Base-by-base conservation (phyloP, 2,797 vertebrate genomes). In the Caiman crocodilus region DNA sequence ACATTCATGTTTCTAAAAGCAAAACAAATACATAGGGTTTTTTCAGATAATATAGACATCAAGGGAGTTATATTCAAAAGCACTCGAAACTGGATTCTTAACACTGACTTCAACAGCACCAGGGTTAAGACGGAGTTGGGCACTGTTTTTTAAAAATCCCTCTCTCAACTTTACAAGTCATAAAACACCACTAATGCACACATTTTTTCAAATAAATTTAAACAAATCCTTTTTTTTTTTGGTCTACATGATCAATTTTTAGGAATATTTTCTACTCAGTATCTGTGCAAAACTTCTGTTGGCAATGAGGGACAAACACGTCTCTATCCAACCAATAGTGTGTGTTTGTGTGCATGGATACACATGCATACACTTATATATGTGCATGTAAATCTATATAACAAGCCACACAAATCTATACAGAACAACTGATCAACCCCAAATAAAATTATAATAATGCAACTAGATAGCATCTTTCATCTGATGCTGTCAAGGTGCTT, bases 41-140 rank as follows among this genome's bases (percentile, higher is more conserved):
- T 90, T 14, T 76, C 65, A 73, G 90, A 92, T 65, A 88, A 89
- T 23, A n/a, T 67, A 88, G 80, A 94, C 82, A 89, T 91, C 82
- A 17, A 17, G 25, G 25, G 32, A 42, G 23, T 59, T 42, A 61
- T 42, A 35, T 18, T 42, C 32, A 35, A 61, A 59, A 78, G 58
- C 15, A 2, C 58, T 61, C 32, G 13, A 23, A 6, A 26, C 32
- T 28, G 58, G 58, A 60, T 35, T 61, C 26, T 61, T 78, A 78
- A 58, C 30, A 28, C 23, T 23, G 14, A 74, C 75, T 69, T 0
- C 1, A 28, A 81, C 26, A 57, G 55, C 5, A 0, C 58, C 61
- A 74, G 0, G 0, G 35, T 59, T 88, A 35, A 16, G 59, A 23
- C 76, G 7, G 17, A 25, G 42, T 25, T 13, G 17, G 87, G 87